Base-by-base conservation (phyloP, 64 coral and sea anemone genomes). In the Montipora capricornis region DNA sequence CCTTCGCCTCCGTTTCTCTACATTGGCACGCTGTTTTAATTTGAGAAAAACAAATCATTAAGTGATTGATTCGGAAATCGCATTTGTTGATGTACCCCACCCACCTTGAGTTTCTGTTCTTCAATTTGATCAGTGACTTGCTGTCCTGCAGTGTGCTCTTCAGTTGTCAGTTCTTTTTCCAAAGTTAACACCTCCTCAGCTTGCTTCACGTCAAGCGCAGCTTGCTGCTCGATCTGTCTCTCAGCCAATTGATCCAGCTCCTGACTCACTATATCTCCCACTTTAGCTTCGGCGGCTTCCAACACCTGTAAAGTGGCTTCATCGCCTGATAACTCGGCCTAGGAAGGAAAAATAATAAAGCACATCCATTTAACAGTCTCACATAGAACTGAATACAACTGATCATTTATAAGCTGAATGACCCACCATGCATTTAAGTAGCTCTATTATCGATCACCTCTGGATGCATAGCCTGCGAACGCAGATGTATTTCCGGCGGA, bases 71-170 rank as follows among this genome's bases (percentile, higher is more conserved):
- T 37, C 37, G 0, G 37, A 37, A 37, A 37, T 37, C 37, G 24
- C 74, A 68, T 47, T 68, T 24, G 37, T 67, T 17, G 12, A 49
- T 20, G 52, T 6, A 15, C 50, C 26, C n/a, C 47, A 15, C 49
- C 44, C 4, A 96, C 97, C 97, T 98, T 98, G 73, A 88, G 51
- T 77, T 98, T 98, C 89, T 98, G 94, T 24, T 95, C 81, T 4
- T 98, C 88, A 20, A 98, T 95, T 73, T 96, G 83, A 14, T 96
- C 88, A 11, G 62, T 84, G 58, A 98, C 93, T 47, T 93, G 87
- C 1, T 84, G 16, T 57, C 91, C 84, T 16, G 64, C 93, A 19
- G 49, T 53, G 14, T 73, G 60, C 87, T 85, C 51, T 81, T 93
- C 88, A 57, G 58, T 51, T 59, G 83, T 79, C 4, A 98, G 82